Base-by-base conservation (phyloP, 2,113 vertebrate species). In the Perca fluviatilis region DNA sequence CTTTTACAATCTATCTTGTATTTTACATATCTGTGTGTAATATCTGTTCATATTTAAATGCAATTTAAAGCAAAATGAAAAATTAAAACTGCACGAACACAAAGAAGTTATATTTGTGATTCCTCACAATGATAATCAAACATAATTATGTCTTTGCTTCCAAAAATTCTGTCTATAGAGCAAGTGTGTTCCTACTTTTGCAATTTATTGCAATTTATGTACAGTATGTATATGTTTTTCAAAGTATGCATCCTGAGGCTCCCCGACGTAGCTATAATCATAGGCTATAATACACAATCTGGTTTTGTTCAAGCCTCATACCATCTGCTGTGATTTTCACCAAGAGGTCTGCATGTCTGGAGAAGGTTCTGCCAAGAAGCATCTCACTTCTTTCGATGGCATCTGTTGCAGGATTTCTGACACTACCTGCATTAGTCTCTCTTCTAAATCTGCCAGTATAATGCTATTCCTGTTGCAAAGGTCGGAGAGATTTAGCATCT, bases 391-490 rank as follows among this genome's bases (percentile, higher is more conserved):
- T 69, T 69, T 74, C 43, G 3, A 40, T 50, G 56, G 53, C 76
- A 86, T 86, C 84, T 86, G 84, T 69, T 75, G 53, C 46, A 47
- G 12, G 68, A 74, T 69, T 46, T 57, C 43, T 51, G 40, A 69
- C 40, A 21, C 43, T 57, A 40, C 23, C 47, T 73, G 27, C 6
- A 30, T n/a, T 47, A 54, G 13, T 12, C 19, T 40, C 19, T 23
- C 6, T 36, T 79, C 12, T 63, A 25, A 50, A 51, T 30, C 18
- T 0, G 1, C 15, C 10, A 57, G 58, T 25, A 16, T 11, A 47
- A 18, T 18, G 3, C 12, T 49, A 2, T 27, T 49, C 10, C 9
- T 30, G 5, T 53, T 15, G 15, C 8, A 46, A 60, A 27, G n/a
- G 2, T 65, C 18, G 40, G 11, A 53, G 50, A 47, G 23, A n/a